Base-by-base conservation (phyloP, 2,888 invertebrate genomes). In the Candidula unifasciata region DNA sequence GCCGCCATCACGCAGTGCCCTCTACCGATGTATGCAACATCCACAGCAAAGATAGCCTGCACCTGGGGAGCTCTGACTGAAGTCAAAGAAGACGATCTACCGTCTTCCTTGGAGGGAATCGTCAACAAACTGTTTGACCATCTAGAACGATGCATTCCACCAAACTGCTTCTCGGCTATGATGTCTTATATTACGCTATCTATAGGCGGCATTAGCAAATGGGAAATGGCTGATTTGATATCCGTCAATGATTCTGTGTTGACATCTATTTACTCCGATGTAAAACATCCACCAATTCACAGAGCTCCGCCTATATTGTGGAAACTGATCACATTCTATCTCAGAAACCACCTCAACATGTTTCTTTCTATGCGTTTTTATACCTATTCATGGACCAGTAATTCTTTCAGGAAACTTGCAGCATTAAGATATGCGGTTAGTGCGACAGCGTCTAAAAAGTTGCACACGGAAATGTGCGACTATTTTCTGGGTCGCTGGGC, bases 201-300 rank as follows among this genome's bases (percentile, higher is more conserved):
- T n/a, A 64, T 84, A n/a, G 84, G 80, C 30, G 87, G 87, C 13
- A 60, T 87, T 44, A 84, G 79, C 37, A 64, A 74, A 35, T 80
- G 83, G 77, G 87, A 87, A 76, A 76, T 87, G 80, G 57, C 69
- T 5, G 86, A 87, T 71, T 66, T 86, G 21, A 37, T 87, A 18
- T 83, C 86, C 3, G 30, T 84, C n/a, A 86, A 84, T 57, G 84
- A 84, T 37, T 73, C 78, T 18, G 84, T 81, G 1, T 18, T 86
- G 37, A n/a, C 57, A 54, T 33, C 57, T 21, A 80, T 87, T 18
- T 84, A 84, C 78, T 83, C 84, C 1, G 66, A 79, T n/a, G 66
- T 66, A 3, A n/a, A 37, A 2, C 64, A 76, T 30, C 76, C 71
- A 30, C 77, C 66, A 21, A 68, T 83, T 27, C 80, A 77, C 77